phyloP scores from a whole-genome alignment of 2,113 vertebrate genomes.

The Haemorhous mexicanus region DNA sequence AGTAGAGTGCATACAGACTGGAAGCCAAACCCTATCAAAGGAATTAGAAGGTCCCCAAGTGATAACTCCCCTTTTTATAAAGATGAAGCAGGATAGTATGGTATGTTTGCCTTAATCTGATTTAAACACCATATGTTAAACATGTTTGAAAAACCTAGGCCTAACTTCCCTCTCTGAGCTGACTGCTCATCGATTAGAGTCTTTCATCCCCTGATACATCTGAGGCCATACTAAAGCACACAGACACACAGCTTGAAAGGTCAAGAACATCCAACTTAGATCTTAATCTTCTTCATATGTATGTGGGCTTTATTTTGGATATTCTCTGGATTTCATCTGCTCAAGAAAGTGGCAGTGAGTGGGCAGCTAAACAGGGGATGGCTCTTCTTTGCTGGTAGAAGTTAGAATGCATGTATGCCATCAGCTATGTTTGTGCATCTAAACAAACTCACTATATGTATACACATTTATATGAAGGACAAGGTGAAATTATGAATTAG shows the following conservation, averaged over 20 bases:
- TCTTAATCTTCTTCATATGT: background rate
- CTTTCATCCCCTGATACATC: background rate
- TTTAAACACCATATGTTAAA: background rate
- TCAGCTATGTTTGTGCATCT: background rate
- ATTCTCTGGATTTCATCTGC: background rate
- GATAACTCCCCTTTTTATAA: background rate
- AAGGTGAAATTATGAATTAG: background rate
- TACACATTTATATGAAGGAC: background rate
- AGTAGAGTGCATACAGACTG: background rate
- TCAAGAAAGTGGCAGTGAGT: background rate
- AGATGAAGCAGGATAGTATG: background rate
- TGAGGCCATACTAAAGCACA: background rate
- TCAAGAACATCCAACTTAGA: background rate
- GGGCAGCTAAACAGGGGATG: background rate
- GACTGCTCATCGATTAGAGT: fast-evolving
- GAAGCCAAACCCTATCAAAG: background rate
- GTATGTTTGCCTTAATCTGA: background rate
- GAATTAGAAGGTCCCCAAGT: background rate
- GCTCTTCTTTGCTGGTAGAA: background rate
- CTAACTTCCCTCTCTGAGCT: background rate
- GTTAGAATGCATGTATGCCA: background rate
- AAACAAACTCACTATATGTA: background rate
- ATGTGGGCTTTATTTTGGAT: background rate
- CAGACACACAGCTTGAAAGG: background rate
- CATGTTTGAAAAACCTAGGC: background rate